Percentiles rank a stretch among this genome's conserved stretches.
Evolutionary conservation across 2,113 vertebrate genomes (phyloP).

Genomic region (Petrocephalus microphthalmus): DNA sequence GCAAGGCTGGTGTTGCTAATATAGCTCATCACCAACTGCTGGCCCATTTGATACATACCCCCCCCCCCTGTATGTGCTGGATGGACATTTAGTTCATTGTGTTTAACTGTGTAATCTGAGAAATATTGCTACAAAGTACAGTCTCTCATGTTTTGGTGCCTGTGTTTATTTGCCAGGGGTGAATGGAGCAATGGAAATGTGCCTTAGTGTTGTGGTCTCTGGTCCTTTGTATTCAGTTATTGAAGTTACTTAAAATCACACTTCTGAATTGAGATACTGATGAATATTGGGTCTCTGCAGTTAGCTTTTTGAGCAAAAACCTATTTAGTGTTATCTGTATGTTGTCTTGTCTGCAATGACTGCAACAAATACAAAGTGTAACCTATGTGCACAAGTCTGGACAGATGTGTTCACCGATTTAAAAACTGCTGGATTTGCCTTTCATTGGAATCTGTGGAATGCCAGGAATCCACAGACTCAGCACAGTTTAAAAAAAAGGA

Average conservation of each 20-base stretch:
- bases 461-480: neutral
- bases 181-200: neutral
- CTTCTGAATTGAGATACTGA: neutral
- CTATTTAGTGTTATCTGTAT: neutral
- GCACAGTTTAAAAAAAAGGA: neutral
- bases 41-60: neutral
- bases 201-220: neutral
- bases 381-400: conserved; percentile 11
- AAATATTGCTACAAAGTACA: neutral
- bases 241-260: neutral
- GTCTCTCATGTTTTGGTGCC: neutral
- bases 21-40: neutral
- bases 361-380: conserved; percentile 11
- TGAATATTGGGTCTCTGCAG: neutral
- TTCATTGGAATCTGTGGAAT: conserved; percentile 29
- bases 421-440: conserved; percentile 23
- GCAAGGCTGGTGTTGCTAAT: neutral
- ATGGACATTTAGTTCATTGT: neutral
- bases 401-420: conserved; percentile 37
- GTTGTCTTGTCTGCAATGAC: neutral
- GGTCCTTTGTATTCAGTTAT: neutral
- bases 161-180: neutral
- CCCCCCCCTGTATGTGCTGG: neutral
- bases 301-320: neutral
- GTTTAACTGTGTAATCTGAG: neutral